Evolutionary conservation across 1,140 invertebrate species (phyloP), one percentile per base, ranked within the genome.

Genomic region (Trichonephila clavata): DNA sequence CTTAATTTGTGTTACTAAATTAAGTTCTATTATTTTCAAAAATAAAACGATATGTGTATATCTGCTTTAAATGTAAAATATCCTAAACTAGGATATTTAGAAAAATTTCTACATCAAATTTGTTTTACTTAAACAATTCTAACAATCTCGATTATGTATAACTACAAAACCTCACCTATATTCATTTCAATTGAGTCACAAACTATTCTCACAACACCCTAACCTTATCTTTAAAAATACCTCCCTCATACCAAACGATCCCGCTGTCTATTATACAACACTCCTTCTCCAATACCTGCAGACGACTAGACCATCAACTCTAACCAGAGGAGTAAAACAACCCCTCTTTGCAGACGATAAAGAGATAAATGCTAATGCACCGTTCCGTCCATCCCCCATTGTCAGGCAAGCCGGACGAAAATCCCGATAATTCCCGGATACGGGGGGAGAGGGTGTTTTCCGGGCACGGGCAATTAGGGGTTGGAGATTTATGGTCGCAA

Each of bases 401-500:
- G 71, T 77, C 71, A 77, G 71, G 71, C 71, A 77, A 77, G 71
- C 71, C 71, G 71, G 71, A 77, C 71, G 71, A 77, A 77, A 77
- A 77, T 77, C 71, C 71, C 32, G 71, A 77, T 77, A 77, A 77
- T 77, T 77, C 71, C 71, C 71, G 71, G 71, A 77, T 77, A 14
- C 27, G 20, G 59, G 57, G 83, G 59, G 61, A 50, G 50, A 50
- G 50, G 50, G 71, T 77, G 71, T 77, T 77, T 77, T 77, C 71
- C 71, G 71, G 71, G 71, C 71, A 77, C 71, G 84, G 86, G 61
- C 86, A 88, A 88, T 88, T 88, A 88, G 60, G 86, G 86, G 27
- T 68, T 59, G 86, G 63, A 88, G 86, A 88, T 88, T 88, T 88
- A 88, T 88, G 86, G 86, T 65, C 63, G 63, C 61, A 68, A 39